These are phyloP conservation scores for Mactra quadrangularis DNA, from an alignment of 1,140 invertebrate species.

Conservation along the genomic window DNA sequence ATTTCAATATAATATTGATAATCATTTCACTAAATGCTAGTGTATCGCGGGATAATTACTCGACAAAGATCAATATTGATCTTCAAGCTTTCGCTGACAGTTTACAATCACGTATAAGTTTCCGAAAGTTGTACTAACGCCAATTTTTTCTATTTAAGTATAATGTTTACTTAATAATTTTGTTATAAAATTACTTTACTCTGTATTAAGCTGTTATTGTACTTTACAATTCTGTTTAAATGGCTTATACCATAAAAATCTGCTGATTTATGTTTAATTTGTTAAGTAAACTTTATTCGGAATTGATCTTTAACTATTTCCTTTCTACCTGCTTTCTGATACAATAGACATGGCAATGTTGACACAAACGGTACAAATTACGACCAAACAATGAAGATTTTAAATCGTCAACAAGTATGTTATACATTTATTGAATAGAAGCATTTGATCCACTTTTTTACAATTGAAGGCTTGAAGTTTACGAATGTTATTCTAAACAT, in stretches of 20 bases:
- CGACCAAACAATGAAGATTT: constrained; percentile 2
- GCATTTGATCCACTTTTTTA: neutral
- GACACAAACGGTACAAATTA: constrained; percentile 40
- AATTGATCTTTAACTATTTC: constrained; percentile 36
- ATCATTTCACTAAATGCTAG: constrained; percentile 31
- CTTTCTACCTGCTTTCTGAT: constrained; percentile 20
- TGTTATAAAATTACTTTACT: neutral
- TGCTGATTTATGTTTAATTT: constrained; percentile 41
- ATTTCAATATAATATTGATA: constrained; percentile 35
- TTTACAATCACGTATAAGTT: too few species aligned
- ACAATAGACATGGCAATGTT: constrained; percentile 18
- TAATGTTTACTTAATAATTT: neutral
- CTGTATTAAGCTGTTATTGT: neutral
- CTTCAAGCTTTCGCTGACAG: neutral
- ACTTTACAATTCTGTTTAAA: constrained; percentile 18
- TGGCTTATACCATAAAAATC: neutral
- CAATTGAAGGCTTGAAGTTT: too few species aligned
- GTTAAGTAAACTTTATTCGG: constrained; percentile 29
- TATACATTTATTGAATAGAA: constrained; percentile 11
- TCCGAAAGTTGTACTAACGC: too few species aligned
- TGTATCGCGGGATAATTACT: constrained; percentile 14
- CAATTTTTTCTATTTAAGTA: too few species aligned
- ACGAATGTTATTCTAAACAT: too few species aligned
- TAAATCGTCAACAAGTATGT: constrained; percentile 7
- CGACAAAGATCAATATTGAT: constrained; percentile 50